Conservation (phyloP, 2,797 vertebrate genomes). For the Gymnocypris eckloni region DNA sequence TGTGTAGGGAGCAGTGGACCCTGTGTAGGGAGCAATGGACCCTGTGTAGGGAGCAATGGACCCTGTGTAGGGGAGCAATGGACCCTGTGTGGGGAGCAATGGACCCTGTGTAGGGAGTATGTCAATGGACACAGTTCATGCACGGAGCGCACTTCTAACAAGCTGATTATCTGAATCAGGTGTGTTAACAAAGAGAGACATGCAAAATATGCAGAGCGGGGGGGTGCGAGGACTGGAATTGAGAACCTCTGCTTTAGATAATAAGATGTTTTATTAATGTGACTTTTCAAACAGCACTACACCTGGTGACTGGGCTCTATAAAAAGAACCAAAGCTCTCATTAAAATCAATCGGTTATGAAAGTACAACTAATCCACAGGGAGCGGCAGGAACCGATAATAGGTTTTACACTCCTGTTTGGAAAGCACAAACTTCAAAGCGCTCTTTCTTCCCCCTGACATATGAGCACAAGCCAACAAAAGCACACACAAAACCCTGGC, state of each 20-base stretch:
- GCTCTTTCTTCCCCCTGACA: background rate
- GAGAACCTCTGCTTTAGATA: background rate
- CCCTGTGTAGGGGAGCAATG: too few relatives aligned
- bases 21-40: too few relatives aligned
- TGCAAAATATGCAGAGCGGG: too few relatives aligned
- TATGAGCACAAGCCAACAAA: background rate
- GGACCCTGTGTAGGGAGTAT: too few relatives aligned
- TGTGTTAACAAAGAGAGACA: too few relatives aligned
- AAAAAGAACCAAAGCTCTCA: conserved; percentile 42
- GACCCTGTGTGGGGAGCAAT: too few relatives aligned
- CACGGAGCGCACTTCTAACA: too few relatives aligned
- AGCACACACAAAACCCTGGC: conserved; percentile 20
- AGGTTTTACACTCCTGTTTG: background rate
- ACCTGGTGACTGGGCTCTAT: conserved; percentile 30
- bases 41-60: too few relatives aligned
- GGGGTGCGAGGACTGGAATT: too few relatives aligned
- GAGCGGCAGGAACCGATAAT: background rate
- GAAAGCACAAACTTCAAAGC: background rate
- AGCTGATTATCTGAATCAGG: too few relatives aligned
- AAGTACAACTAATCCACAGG: conserved; percentile 27
- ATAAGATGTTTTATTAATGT: conserved; percentile 46
- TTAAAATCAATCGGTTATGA: conserved; percentile 35
- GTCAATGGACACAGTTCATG: too few relatives aligned
- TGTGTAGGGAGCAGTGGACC: too few relatives aligned
- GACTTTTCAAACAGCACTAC: conserved; percentile 10